Evolutionary conservation across 2,113 vertebrate species (phyloP).

Genomic region (Thomomys bottae): DNA sequence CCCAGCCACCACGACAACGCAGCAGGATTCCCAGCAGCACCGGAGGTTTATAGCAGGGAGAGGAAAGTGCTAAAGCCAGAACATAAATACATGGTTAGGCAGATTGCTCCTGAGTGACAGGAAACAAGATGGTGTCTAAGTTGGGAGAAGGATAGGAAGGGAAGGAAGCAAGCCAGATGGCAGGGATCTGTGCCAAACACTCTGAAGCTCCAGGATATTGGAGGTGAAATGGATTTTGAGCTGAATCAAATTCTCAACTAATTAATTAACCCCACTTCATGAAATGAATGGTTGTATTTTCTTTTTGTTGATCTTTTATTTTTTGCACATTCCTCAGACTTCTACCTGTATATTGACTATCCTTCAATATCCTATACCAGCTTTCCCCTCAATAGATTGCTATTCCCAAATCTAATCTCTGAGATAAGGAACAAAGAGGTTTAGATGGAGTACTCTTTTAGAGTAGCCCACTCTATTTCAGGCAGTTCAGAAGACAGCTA

Average conservation of each 20-base stretch:
- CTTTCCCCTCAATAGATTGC: constrained; percentile 34
- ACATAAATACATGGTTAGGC: background rate
- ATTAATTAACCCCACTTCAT: constrained; percentile 14
- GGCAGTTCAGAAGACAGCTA: constrained; percentile 19
- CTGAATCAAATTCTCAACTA: constrained; percentile 42
- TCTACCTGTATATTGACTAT: constrained; percentile 42
- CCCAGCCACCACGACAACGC: background rate
- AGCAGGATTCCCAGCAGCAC: background rate
- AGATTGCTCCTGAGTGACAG: constrained; percentile 14
- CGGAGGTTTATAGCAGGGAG: background rate
- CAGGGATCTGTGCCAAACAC: background rate
- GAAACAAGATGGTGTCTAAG: constrained; percentile 27
- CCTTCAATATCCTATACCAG: background rate
- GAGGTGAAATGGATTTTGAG: constrained; percentile 19
- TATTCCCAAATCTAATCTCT: constrained; percentile 32
- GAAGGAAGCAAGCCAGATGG: constrained; percentile 45
- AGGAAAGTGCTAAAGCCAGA: background rate
- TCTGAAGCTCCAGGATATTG: background rate
- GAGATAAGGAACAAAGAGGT: constrained; percentile 7
- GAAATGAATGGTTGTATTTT: background rate
- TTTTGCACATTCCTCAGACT: background rate
- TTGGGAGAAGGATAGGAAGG: constrained; percentile 19
- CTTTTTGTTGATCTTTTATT: constrained; percentile 3
- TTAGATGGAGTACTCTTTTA: background rate
- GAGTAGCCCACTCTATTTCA: background rate